These are phyloP conservation scores for Bibio marci DNA, from an alignment of 2,888 invertebrate species.

Conservation along the genomic window DNA sequence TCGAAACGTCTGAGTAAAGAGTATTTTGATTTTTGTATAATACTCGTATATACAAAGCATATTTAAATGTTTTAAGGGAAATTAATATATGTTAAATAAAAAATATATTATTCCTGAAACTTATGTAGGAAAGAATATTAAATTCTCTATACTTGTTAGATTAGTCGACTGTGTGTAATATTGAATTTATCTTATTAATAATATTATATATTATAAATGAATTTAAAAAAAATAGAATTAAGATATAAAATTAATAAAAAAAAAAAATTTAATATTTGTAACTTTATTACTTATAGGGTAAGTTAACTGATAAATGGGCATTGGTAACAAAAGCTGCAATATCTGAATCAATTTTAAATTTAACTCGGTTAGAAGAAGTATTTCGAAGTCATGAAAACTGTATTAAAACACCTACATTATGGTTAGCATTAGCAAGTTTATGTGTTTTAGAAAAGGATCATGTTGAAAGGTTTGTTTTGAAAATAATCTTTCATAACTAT, in stretches of 20 bases:
- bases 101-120: too few species aligned
- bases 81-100: too few species aligned
- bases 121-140: too few species aligned
- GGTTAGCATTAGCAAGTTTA: slow-evolving; percentile 84
- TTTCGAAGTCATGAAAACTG: slow-evolving; percentile 62
- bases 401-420: slow-evolving; percentile 66
- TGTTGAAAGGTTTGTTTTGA: slow-evolving; percentile 41
- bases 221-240: not conserved
- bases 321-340: slow-evolving; percentile 73
- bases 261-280: not conserved
- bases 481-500: not conserved
- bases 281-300: slow-evolving; percentile 40
- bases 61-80: too few species aligned
- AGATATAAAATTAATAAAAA: too few species aligned
- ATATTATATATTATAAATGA: too few species aligned
- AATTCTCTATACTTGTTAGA: too few species aligned
- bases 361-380: slow-evolving; percentile 63
- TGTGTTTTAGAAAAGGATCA: slow-evolving; percentile 86
- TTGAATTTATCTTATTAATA: too few species aligned
- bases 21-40: too few species aligned
- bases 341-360: slow-evolving; percentile 66
- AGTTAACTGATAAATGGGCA: slow-evolving; percentile 72
- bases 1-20: too few species aligned
- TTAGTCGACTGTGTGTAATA: too few species aligned
- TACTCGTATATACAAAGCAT: too few species aligned